Evolutionary conservation across 2,888 invertebrate species (phyloP), one percentile per base, ranked within the genome.

Genomic region (Lathronympha strigana): DNA sequence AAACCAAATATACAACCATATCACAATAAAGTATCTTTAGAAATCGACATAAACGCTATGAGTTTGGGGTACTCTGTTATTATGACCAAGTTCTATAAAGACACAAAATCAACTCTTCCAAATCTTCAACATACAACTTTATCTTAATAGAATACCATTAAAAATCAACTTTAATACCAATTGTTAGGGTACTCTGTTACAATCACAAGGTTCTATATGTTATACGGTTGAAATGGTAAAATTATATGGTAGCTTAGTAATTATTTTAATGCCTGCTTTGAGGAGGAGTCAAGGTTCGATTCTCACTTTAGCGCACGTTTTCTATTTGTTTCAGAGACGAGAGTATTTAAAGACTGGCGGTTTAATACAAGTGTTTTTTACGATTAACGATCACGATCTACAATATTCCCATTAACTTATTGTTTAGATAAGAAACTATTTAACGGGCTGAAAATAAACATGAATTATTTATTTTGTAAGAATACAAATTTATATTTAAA

Each of bases 171-270:
- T n/a, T n/a, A 31, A 13, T 45, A 1, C 19, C 17, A 45, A 31
- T 40, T 8, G 28, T 43, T 45, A 6, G 3, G 19, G 4, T n/a
- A n/a, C 6, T 19, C 6, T 8, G 19, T 57, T 45, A 57, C 17
- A 21, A 9, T n/a, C 43, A 57, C 1, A 57, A 13, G 21, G 57
- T 57, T 31, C n/a, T 40, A 54, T 21, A 28, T 25, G 15, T 54
- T 15, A 17, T 13, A 43, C 13, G 31, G 31, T 45, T 36, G 13
- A n/a, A 31, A 57, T 21, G 23, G 50, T 40, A n/a, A 64, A 53
- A 64, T 60, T 64, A 51, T 50, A 64, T 58, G 58, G 63, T 64
- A 64, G 63, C 63, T 11, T 19, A 15, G 25, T 51, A 53, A 60
- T 60, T 45, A 57, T 31, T 28, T 19, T 58, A 60, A 58, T 58